Percentiles rank a stretch among this genome's conserved stretches.
phyloP scores from a whole-genome alignment of 2,797 vertebrate species.

The Synanceia verrucosa region DNA sequence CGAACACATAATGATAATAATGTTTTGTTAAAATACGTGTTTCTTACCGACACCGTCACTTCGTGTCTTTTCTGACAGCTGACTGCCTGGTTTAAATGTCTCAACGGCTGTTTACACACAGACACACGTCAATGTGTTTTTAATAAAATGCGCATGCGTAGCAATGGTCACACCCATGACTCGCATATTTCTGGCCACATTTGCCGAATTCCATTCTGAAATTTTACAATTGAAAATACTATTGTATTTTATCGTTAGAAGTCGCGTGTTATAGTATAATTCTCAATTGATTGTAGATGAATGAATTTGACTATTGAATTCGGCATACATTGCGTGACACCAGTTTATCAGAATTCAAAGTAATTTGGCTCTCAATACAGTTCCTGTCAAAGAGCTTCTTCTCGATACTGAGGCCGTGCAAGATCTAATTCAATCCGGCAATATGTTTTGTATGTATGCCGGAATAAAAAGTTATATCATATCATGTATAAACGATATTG shows the following conservation, averaged over 20 bases:
- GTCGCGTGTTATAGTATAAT: too few species aligned
- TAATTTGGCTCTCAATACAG: not conserved
- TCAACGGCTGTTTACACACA: constrained; percentile 68
- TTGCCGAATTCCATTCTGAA: not conserved
- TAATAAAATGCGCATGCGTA: constrained; percentile 64
- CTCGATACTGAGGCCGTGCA: not conserved
- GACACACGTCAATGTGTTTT: constrained; percentile 33
- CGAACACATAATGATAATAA: rapidly evolving
- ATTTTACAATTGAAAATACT: not conserved
- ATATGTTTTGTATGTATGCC: not conserved
- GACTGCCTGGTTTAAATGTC: constrained; percentile 75
- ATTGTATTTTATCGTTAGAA: too few species aligned
- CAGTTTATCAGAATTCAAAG: too few species aligned
- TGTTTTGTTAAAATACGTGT: rapidly evolving
- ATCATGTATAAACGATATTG: not conserved
- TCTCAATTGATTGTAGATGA: not conserved
- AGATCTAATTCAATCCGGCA: not conserved
- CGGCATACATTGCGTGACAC: not conserved
- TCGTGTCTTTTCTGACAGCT: constrained; percentile 44
- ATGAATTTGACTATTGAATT: not conserved
- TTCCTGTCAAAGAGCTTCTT: too few species aligned
- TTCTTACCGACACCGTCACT: constrained; percentile 25
- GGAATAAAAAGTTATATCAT: not conserved
- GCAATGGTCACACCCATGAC: rapidly evolving
- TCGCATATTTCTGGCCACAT: not conserved